Percentiles rank a stretch among this genome's conserved stretches.
These are phyloP conservation scores for Caenorhabditis becei DNA, from an alignment of 2,888 invertebrate genomes.

Conservation along the genomic window DNA sequence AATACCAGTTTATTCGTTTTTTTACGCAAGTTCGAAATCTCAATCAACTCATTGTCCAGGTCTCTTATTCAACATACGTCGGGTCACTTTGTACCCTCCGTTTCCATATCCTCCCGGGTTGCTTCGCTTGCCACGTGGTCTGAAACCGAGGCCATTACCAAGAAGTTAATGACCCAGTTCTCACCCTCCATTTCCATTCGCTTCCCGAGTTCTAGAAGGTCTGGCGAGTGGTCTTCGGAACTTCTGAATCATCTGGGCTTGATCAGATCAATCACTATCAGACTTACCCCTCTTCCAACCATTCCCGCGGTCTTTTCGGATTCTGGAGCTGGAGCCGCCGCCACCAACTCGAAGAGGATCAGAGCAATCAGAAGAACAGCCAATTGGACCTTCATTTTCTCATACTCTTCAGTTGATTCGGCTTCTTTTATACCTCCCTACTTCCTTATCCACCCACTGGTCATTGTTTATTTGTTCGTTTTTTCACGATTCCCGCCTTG, in stretches of 20 bases:
- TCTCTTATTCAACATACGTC: too few species aligned
- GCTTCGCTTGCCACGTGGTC: not conserved
- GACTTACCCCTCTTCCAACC: not conserved
- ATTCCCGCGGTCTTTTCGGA: constrained; percentile 24
- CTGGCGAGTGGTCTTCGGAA: constrained; percentile 18
- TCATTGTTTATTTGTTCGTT: not conserved
- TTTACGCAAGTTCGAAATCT: too few species aligned
- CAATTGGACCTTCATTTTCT: constrained; percentile 16
- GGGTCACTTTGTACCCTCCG: too few species aligned
- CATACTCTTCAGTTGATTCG: not conserved
- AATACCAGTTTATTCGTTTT: too few species aligned
- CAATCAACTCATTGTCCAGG: too few species aligned
- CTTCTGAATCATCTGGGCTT: constrained; percentile 1
- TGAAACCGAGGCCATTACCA: not conserved
- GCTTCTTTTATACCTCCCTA: constrained; percentile 16
- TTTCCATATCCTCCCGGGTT: not conserved
- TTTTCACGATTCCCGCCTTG: not conserved
- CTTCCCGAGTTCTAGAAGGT: constrained; percentile 15
- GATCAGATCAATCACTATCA: not conserved
- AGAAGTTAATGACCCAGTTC: not conserved
- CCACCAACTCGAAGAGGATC: constrained; percentile 9
- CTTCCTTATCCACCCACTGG: not conserved
- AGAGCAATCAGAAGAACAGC: constrained; percentile 20
- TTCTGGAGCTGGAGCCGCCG: not conserved
- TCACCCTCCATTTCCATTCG: not conserved